These are phyloP conservation scores for Hycleus phaleratus DNA, from an alignment of 1,140 invertebrate species.

Conservation along the genomic window DNA sequence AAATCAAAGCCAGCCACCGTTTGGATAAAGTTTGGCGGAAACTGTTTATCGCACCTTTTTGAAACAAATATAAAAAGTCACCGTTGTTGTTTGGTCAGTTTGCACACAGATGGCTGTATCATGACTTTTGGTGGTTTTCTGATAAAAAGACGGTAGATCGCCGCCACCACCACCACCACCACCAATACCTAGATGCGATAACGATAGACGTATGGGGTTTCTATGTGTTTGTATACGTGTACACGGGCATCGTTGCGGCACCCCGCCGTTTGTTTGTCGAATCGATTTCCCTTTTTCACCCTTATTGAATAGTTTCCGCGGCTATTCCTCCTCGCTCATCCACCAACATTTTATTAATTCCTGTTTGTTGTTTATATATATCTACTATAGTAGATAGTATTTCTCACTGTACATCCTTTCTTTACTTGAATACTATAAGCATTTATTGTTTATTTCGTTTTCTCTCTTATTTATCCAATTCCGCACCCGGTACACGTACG, in stretches of 20 bases:
- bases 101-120: conserved; percentile 28
- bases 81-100: conserved; percentile 24
- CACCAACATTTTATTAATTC: conserved; percentile 22
- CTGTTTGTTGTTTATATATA: conserved; percentile 23
- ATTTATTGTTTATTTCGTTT: conserved; percentile 13
- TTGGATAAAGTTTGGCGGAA: conserved; percentile 7
- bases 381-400: neutral
- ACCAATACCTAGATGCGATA: too few species aligned
- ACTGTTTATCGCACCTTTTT: conserved; percentile 1
- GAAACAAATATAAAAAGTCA: conserved; percentile 16
- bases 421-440: neutral
- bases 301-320: conserved; percentile 19
- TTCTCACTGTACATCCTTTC: neutral
- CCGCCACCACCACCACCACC: neutral
- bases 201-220: neutral
- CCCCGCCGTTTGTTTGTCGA: conserved; percentile 17
- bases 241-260: conserved; percentile 4
- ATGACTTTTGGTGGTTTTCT: conserved; percentile 15
- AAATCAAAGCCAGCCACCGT: neutral
- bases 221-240: neutral
- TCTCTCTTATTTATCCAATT: conserved; percentile 24
- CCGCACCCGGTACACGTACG: conserved; percentile 35
- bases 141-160: conserved; percentile 13
- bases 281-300: conserved; percentile 18
- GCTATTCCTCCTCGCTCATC: conserved; percentile 10